Conservation (phyloP, 2,888 invertebrate species). For the Ornithoptera priamus region DNA sequence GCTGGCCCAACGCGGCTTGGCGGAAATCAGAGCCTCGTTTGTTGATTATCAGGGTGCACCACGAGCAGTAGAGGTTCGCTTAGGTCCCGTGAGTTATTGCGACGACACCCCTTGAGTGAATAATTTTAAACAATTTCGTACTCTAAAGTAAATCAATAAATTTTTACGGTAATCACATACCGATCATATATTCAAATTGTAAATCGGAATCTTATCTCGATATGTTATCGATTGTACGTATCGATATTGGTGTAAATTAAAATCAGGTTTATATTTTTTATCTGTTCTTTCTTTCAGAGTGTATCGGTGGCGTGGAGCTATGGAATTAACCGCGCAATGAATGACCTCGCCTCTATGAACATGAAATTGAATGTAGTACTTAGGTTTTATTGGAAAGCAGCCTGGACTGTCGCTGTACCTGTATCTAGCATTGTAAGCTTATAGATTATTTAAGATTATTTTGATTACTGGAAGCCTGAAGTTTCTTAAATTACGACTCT, state of each 20-base stretch:
- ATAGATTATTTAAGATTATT: neutral
- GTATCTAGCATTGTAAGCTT: slow-evolving; percentile 83
- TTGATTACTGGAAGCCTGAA: too few species aligned
- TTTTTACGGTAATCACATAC: slow-evolving; percentile 1
- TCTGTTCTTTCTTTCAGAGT: slow-evolving; percentile 51
- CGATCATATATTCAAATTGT: neutral
- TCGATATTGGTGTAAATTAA: slow-evolving; percentile 1
- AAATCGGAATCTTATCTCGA: slow-evolving; percentile 13
- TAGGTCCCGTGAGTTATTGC: too few species aligned
- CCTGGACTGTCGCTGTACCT: slow-evolving; percentile 87
- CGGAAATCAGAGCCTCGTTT: too few species aligned
- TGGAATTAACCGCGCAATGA: slow-evolving; percentile 81
- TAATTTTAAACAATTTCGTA: neutral
- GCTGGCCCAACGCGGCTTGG: too few species aligned
- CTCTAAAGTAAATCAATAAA: neutral
- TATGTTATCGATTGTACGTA: neutral
- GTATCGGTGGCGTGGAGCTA: slow-evolving; percentile 84
- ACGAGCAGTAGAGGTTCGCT: too few species aligned
- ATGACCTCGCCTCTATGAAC: slow-evolving; percentile 80
- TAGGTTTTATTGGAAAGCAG: slow-evolving; percentile 84
- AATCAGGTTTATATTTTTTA: slow-evolving; percentile 13
- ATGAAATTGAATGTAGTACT: slow-evolving; percentile 82
- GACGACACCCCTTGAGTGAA: neutral
- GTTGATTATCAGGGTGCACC: too few species aligned
- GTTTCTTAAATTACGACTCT: too few species aligned